Conservation (phyloP, 1,140 invertebrate species). For the Phthorimaea operculella region DNA sequence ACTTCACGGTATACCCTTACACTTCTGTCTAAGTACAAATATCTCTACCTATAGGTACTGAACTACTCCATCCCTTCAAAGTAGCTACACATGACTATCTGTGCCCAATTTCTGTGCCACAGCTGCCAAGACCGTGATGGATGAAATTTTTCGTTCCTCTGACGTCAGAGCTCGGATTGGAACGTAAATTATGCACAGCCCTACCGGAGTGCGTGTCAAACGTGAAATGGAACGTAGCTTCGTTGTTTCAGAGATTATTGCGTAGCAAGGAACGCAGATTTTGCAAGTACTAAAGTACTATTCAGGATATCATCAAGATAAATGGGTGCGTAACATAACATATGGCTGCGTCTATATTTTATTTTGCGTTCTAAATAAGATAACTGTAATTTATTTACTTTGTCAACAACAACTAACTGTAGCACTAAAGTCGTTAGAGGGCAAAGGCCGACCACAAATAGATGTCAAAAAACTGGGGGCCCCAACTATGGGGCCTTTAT, state of each 20-base stretch:
- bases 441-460: conserved; percentile 59
- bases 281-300: too few relatives aligned
- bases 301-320: too few relatives aligned
- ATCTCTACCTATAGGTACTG: too few relatives aligned
- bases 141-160: conserved; percentile 33
- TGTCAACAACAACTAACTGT: conserved; percentile 18
- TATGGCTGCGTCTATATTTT: too few relatives aligned
- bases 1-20: too few relatives aligned
- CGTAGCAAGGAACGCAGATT: too few relatives aligned
- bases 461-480: conserved; percentile 62
- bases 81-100: conserved; percentile 4
- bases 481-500: conserved; percentile 50
- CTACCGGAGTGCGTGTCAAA: conserved; percentile 8
- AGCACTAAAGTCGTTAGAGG: conserved; percentile 43
- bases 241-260: too few relatives aligned
- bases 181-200: conserved; percentile 32
- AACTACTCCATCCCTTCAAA: not conserved
- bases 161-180: conserved; percentile 31
- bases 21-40: too few relatives aligned
- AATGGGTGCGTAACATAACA: too few relatives aligned
- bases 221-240: not conserved
- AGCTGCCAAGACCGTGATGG: conserved; percentile 24
- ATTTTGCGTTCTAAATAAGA: too few relatives aligned
- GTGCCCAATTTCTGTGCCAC: conserved; percentile 8
- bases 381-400: conserved; percentile 10